phyloP scores from a whole-genome alignment of 2,113 vertebrate genomes.

The Amia ocellicauda region DNA sequence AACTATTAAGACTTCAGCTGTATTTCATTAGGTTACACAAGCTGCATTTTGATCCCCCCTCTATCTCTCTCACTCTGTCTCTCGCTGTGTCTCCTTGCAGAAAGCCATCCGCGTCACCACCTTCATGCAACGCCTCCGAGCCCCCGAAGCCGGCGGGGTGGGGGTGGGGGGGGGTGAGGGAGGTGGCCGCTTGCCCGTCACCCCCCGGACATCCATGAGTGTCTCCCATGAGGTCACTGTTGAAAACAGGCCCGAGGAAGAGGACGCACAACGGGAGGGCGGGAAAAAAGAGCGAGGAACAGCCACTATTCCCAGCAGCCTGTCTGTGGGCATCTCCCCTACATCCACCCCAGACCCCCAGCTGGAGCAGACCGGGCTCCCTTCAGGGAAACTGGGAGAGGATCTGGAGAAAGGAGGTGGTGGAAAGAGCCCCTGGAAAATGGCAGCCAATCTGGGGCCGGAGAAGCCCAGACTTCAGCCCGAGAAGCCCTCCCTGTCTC shows the following conservation, averaged over 20 bases:
- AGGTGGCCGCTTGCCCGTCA: constrained; percentile 38
- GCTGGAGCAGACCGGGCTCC: constrained; percentile 31
- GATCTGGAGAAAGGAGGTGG: constrained; percentile 29
- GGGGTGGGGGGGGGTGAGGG: constrained; percentile 42
- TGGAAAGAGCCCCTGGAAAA: constrained; percentile 42
- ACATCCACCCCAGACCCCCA: constrained; percentile 40
- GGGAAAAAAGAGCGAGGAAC: constrained; percentile 30
- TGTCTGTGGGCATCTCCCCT: constrained; percentile 44
- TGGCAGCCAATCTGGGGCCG: constrained; percentile 43
- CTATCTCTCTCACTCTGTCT: too few species aligned
- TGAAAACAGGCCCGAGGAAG: constrained; percentile 43
- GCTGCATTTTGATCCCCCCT: too few species aligned
- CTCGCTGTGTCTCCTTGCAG: constrained; percentile 50
- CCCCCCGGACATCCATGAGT: constrained; percentile 44
- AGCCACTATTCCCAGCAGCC: constrained; percentile 15
- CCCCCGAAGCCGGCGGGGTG: constrained; percentile 56
- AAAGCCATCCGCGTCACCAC: constrained; percentile 82
- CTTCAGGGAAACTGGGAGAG: constrained; percentile 16
- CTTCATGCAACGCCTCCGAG: constrained; percentile 78
- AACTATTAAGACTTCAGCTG: too few species aligned
- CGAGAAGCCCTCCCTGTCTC: constrained; percentile 32
- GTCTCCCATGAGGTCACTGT: constrained; percentile 63
- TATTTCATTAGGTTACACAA: too few species aligned
- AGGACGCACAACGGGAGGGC: constrained; percentile 30
- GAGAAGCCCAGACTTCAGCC: constrained; percentile 33